These are phyloP conservation scores for Dendrophyllia cribrosa DNA, from an alignment of 64 coral and sea anemone genomes.

Conservation along the genomic window DNA sequence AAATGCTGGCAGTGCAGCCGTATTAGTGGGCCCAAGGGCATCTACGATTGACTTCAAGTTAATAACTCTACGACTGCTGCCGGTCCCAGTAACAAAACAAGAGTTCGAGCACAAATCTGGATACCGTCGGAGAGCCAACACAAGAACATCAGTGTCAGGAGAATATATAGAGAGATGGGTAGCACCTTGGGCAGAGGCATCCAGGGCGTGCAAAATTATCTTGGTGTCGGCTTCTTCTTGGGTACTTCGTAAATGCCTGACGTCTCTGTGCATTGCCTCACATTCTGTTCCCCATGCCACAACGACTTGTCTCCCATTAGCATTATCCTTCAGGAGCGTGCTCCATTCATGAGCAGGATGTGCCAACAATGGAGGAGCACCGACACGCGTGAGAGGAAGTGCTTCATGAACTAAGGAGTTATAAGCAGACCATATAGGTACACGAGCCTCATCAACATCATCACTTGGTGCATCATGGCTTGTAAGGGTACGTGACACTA, in stretches of 20 bases:
- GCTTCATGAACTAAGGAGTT: no score
- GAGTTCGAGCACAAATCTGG: conserved; percentile 67
- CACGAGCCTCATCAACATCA: no score
- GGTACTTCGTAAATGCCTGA: conserved; percentile 57
- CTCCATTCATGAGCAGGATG: no score
- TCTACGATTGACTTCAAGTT: conserved; percentile 73
- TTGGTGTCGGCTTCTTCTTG: conserved; percentile 65
- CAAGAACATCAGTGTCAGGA: conserved; percentile 65
- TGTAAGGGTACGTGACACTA: no score
- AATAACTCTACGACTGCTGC: conserved; percentile 59
- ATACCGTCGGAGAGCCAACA: conserved; percentile 58
- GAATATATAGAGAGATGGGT: conserved; percentile 54
- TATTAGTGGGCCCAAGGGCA: conserved; percentile 59
- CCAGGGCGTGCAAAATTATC: conserved; percentile 60
- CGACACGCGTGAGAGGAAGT: no score
- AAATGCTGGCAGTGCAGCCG: conserved; percentile 53
- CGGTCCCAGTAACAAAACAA: conserved; percentile 65
- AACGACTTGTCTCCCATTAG: conserved; percentile 66
- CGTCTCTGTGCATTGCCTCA: conserved; percentile 64
- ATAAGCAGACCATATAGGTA: no score
- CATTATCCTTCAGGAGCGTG: no score
- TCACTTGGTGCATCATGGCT: no score
- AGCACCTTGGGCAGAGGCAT: conserved; percentile 60
- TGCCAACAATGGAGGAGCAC: no score
- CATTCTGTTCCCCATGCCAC: conserved; percentile 65